These are phyloP conservation scores for Eubasilissa regina DNA, from an alignment of 1,140 invertebrate genomes.

Conservation along the genomic window DNA sequence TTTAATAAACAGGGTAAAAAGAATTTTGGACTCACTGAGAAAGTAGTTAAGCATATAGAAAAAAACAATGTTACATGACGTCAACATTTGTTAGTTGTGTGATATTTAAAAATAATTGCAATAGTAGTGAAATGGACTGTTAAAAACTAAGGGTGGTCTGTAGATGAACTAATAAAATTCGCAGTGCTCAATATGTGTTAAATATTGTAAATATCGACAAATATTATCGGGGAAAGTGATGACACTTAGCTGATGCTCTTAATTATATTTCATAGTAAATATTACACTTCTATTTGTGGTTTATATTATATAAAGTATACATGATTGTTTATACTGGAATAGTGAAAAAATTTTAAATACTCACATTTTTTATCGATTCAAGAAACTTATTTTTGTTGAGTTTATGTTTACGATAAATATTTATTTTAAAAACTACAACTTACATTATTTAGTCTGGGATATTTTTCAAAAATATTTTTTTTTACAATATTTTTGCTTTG, in stretches of 20 bases:
- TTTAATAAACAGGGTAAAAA: slow-evolving; percentile 43
- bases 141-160: background rate
- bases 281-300: background rate
- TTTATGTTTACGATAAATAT: no score
- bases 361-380: no score
- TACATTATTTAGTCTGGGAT: no score
- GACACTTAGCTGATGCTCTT: slow-evolving; percentile 57
- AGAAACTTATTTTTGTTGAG: no score
- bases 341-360: no score
- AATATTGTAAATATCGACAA: slow-evolving; percentile 50
- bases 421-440: no score
- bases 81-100: background rate
- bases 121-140: background rate
- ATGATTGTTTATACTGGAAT: no score
- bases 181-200: slow-evolving; percentile 53
- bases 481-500: no score
- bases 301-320: no score
- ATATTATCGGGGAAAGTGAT: slow-evolving; percentile 53
- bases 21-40: slow-evolving; percentile 8
- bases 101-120: background rate
- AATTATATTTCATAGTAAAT: slow-evolving; percentile 11
- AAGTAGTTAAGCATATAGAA: background rate
- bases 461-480: no score
- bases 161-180: background rate
- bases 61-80: slow-evolving; percentile 3